A percentile compares a stretch with the other conserved stretches of the same genome.
These are phyloP conservation scores for Aphaenogaster rudis DNA, from an alignment of 1,140 invertebrate species.

Conservation along the genomic window DNA sequence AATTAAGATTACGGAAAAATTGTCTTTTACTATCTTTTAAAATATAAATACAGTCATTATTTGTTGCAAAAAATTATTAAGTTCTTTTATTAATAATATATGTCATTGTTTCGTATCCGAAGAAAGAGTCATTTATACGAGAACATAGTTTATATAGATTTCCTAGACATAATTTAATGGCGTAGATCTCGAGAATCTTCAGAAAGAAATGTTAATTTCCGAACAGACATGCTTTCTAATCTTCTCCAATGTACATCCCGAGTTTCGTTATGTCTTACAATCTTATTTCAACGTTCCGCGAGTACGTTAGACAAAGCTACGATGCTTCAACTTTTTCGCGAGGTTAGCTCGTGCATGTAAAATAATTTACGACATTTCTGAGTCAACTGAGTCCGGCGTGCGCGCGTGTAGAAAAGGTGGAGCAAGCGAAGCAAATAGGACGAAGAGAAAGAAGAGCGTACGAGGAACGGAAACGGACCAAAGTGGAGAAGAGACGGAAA, in stretches of 20 bases:
- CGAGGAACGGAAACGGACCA: slow-evolving; percentile 24
- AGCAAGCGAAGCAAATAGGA: slow-evolving; percentile 3
- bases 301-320: background rate
- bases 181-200: background rate
- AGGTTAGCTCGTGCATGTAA: slow-evolving; percentile 17
- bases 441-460: slow-evolving; percentile 12
- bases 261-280: background rate
- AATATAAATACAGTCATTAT: background rate
- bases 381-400: slow-evolving; percentile 34
- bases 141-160: background rate
- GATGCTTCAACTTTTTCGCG: slow-evolving; percentile 8
- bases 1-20: background rate
- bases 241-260: background rate
- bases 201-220: background rate
- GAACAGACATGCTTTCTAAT: background rate
- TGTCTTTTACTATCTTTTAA: background rate
- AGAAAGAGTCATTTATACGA: background rate
- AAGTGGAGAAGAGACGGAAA: slow-evolving; percentile 28
- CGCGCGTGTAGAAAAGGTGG: background rate
- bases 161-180: slow-evolving; percentile 19
- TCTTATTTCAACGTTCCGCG: background rate
- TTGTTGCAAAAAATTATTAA: background rate
- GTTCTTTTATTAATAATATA: background rate
- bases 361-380: slow-evolving; percentile 58
- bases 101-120: background rate